phyloP scores from a whole-genome alignment of 2,888 invertebrate genomes.

The Saturnia japonica region DNA sequence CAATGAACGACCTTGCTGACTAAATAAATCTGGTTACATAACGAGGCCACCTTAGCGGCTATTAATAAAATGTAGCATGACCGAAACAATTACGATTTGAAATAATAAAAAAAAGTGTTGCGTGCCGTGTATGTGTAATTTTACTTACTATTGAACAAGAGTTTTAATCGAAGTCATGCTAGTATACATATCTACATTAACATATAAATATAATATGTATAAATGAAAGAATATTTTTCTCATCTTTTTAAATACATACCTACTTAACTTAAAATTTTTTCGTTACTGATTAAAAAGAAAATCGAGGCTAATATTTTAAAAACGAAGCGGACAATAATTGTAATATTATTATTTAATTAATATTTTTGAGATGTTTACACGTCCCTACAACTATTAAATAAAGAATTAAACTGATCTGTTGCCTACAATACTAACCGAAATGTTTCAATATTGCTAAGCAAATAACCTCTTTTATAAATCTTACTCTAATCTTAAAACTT shows the following conservation, averaged over 20 bases:
- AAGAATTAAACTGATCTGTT: no score
- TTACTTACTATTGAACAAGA: conserved; percentile 26
- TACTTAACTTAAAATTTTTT: not conserved
- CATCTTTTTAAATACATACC: not conserved
- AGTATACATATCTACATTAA: not conserved
- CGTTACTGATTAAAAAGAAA: not conserved
- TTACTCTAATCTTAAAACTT: no score
- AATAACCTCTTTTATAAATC: no score
- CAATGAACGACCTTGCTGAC: conserved; percentile 54
- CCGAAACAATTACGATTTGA: conserved; percentile 52
- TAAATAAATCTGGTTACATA: conserved; percentile 53
- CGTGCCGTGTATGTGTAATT: conserved; percentile 42
- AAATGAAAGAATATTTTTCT: not conserved
- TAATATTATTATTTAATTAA: not conserved
- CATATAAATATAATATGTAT: not conserved
- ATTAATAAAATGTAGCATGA: conserved; percentile 55
- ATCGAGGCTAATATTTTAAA: not conserved
- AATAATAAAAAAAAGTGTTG: conserved; percentile 40
- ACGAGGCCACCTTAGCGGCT: conserved; percentile 56
- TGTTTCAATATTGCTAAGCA: no score
- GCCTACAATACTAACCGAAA: no score
- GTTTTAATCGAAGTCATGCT: not conserved
- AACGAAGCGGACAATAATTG: not conserved
- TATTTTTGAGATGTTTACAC: not conserved
- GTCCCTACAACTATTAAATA: no score